Evolutionary conservation across 2,113 vertebrate genomes (phyloP).

Genomic region (Oncorhynchus tshawytscha): DNA sequence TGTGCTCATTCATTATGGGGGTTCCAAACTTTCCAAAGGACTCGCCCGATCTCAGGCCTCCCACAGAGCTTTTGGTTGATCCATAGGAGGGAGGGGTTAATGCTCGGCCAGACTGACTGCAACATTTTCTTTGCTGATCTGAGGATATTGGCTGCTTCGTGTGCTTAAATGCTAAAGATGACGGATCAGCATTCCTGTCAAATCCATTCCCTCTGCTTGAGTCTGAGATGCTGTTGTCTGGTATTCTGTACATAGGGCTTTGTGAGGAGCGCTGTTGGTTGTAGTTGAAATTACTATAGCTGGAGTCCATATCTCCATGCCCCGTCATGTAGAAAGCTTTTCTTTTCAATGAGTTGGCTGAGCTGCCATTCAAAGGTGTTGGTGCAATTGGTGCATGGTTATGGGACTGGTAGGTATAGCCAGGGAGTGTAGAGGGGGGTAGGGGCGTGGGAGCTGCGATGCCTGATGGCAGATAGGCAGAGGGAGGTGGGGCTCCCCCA

Average conservation of each 20-base stretch:
- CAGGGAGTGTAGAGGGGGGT: conserved; percentile 89
- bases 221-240: conserved; percentile 91
- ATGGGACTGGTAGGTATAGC: conserved; percentile 95
- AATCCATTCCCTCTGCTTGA: conserved; percentile 92
- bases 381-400: conserved; percentile 90
- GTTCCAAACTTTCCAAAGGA: conserved; percentile 91
- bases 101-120: conserved; percentile 87
- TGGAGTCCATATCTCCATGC: conserved; percentile 96
- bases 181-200: conserved; percentile 90
- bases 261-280: conserved; percentile 97
- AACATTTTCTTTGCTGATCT: conserved; percentile 95
- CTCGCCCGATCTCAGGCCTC: conserved; percentile 84
- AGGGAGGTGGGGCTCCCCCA: conserved; percentile 88
- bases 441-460: conserved; percentile 94
- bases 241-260: conserved; percentile 96
- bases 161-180: conserved; percentile 94
- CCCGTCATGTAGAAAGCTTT: conserved; percentile 99
- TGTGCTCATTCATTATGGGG: conserved; percentile 85
- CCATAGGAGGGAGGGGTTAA: conserved; percentile 91
- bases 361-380: conserved; percentile 90
- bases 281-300: conserved; percentile 95
- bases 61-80: conserved; percentile 87
- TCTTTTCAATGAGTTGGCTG: conserved; percentile 94
- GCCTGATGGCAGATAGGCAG: conserved; percentile 94
- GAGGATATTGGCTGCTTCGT: conserved; percentile 92